Evolutionary conservation across 2,797 vertebrate species (phyloP).

Genomic region (Acanthiza pusilla): DNA sequence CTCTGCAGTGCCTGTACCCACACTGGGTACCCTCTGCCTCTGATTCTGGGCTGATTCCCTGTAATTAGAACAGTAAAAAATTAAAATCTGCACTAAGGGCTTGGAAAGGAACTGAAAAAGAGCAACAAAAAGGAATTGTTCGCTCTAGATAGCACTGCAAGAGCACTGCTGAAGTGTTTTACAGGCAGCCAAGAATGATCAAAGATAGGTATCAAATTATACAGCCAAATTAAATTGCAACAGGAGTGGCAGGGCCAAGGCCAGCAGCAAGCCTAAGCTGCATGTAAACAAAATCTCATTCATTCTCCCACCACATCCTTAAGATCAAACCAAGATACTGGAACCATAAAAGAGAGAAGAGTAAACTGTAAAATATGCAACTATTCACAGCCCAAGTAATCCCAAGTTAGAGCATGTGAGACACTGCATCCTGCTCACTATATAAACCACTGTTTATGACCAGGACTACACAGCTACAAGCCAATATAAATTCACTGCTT

Average conservation of each 20-base stretch:
- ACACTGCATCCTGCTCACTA: background rate
- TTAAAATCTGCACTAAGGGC: background rate
- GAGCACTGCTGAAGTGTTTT: background rate
- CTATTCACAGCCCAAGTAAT: background rate
- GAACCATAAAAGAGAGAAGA: background rate
- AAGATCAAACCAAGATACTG: background rate
- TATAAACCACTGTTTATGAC: background rate
- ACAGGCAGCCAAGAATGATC: background rate
- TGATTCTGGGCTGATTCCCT: background rate
- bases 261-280: background rate
- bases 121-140: background rate
- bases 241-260: background rate
- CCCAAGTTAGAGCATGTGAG: background rate
- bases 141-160: background rate
- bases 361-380: accelerated
- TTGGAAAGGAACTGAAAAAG: background rate
- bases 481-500: background rate
- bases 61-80: background rate
- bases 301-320: background rate
- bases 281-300: background rate
- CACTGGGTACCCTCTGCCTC: background rate
- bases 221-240: background rate
- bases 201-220: background rate
- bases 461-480: background rate
- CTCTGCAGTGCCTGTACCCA: background rate